Evolutionary conservation across 35 echinoderm and acorn worm species (phyloP).

Genomic region (Strongylocentrotus purpuratus): DNA sequence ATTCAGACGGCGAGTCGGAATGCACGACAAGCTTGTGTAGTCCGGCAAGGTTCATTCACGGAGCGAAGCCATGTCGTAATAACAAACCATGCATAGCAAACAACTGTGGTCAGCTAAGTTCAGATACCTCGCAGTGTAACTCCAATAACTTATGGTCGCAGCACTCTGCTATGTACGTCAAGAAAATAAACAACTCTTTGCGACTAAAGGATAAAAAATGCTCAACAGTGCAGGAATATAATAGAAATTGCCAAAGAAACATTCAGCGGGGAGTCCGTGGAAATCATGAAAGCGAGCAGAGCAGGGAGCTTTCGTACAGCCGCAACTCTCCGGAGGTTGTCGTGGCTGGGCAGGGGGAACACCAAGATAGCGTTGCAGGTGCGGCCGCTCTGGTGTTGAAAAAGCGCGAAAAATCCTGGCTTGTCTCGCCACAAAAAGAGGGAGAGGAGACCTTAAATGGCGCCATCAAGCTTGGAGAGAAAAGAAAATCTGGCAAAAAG

Average conservation of each 20-base stretch:
- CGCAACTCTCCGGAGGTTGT: background rate
- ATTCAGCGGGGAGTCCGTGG: background rate
- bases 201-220: background rate
- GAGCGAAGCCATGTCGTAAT: background rate
- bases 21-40: background rate
- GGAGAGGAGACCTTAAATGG: slow-evolving; percentile 31
- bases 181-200: slow-evolving; percentile 7
- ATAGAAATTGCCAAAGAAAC: background rate
- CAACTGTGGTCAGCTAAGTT: background rate
- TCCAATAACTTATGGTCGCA: background rate
- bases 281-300: background rate
- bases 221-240: background rate
- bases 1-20: slow-evolving; percentile 31
- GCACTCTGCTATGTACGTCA: background rate
- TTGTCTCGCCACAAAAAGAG: slow-evolving; percentile 9
- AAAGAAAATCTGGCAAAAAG: slow-evolving; percentile 8
- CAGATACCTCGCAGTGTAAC: background rate
- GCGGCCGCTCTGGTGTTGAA: background rate
- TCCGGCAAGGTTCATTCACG: background rate
- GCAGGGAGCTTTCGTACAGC: background rate
- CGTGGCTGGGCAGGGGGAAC: background rate
- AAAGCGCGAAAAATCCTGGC: slow-evolving; percentile 31
- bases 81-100: background rate
- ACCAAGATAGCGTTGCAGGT: background rate
- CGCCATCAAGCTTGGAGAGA: background rate